These are phyloP conservation scores for Orgyia antiqua DNA, from an alignment of 2,888 invertebrate genomes.

Conservation along the genomic window DNA sequence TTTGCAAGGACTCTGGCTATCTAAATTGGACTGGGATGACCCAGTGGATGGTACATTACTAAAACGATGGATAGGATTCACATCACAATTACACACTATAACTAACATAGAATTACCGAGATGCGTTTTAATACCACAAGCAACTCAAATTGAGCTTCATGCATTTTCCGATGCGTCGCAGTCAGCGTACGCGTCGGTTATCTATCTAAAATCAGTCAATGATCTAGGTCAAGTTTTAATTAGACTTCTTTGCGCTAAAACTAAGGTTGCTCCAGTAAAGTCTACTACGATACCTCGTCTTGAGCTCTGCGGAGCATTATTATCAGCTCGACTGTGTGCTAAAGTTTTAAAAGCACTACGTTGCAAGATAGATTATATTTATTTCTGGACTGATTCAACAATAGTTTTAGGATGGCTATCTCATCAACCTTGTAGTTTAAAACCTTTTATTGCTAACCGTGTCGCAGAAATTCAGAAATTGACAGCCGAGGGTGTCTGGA, in stretches of 20 bases:
- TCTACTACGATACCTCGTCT: not conserved
- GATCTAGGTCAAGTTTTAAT: not conserved
- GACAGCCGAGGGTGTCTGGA: no score
- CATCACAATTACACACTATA: no score
- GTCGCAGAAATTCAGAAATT: slow-evolving; percentile 13
- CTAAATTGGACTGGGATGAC: slow-evolving; percentile 4
- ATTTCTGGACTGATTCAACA: no score
- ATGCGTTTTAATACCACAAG: no score
- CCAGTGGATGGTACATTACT: not conserved
- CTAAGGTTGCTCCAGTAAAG: not conserved
- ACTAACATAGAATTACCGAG: no score
- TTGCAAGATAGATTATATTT: not conserved
- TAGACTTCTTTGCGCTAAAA: not conserved
- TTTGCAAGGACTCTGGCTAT: slow-evolving; percentile 4
- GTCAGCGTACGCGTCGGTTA: slow-evolving; percentile 7
- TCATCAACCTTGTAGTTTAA: slow-evolving; percentile 5
- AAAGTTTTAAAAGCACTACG: not conserved
- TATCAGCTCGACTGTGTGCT: not conserved
- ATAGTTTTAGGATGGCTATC: slow-evolving; percentile 1
- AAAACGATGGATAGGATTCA: no score
- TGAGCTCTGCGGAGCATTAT: not conserved
- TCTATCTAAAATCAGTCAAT: not conserved
- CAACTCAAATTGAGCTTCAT: no score
- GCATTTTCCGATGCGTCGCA: not conserved
- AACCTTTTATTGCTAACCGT: slow-evolving; percentile 18